Evolutionary conservation across 2,113 vertebrate genomes (phyloP).

Genomic region (Thalassoma bifasciatum): DNA sequence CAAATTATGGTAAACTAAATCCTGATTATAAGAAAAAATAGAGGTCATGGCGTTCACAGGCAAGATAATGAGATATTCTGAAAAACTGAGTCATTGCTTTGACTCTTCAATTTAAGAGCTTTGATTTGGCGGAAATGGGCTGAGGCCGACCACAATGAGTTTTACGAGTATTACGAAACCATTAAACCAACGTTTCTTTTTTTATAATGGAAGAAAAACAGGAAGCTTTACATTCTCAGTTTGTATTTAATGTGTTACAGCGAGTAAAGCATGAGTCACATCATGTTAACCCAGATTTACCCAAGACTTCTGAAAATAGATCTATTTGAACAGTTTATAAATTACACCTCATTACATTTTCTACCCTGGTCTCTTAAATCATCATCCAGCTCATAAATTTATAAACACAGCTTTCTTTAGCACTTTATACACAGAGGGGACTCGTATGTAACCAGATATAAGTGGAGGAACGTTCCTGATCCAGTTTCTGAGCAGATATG

Average conservation of each 20-base stretch:
- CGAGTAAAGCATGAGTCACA: conserved; percentile 49
- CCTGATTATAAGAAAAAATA: too few relatives aligned
- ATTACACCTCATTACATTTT: conserved; percentile 23
- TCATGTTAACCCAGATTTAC: conserved; percentile 35
- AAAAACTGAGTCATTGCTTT: too few relatives aligned
- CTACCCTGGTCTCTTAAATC: neutral
- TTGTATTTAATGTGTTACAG: conserved; percentile 52
- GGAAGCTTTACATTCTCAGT: conserved; percentile 25
- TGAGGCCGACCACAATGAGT: too few relatives aligned
- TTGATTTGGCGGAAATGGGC: too few relatives aligned
- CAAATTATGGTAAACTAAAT: too few relatives aligned
- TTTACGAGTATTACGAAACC: too few relatives aligned
- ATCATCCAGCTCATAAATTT: conserved; percentile 16
- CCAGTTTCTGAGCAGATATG: neutral
- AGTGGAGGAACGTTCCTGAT: neutral
- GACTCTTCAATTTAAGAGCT: too few relatives aligned
- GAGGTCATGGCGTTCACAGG: too few relatives aligned
- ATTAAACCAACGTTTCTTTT: too few relatives aligned
- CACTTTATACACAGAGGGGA: neutral
- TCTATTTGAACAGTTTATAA: conserved; percentile 36
- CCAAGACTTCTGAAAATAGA: conserved; percentile 52
- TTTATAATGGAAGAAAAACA: conserved; percentile 3
- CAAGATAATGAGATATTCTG: too few relatives aligned
- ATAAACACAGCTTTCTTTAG: conserved; percentile 8
- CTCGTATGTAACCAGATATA: neutral